A percentile compares a stretch with the other conserved stretches of the same genome.
Evolutionary conservation across 1,140 invertebrate genomes (phyloP).

Genomic region (Eurosta solidaginis): DNA sequence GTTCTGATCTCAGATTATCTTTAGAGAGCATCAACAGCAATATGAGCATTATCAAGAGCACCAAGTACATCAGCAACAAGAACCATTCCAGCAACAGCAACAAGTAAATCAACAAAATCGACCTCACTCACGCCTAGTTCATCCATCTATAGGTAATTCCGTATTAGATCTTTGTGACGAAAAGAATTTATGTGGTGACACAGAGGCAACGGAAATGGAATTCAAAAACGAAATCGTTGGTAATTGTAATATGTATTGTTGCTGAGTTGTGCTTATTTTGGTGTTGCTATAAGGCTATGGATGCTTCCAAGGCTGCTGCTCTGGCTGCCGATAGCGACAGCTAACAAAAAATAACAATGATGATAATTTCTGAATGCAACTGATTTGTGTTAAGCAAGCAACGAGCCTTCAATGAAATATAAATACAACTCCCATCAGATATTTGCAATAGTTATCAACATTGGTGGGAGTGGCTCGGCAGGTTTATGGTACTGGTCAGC

Average conservation of each 20-base stretch:
- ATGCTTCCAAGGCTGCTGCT: not conserved
- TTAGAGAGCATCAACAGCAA: slow-evolving; percentile 37
- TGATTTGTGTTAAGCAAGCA: slow-evolving; percentile 58
- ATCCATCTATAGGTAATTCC: not conserved
- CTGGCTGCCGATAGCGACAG: not conserved
- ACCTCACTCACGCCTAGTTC: not conserved
- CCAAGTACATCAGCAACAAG: slow-evolving; percentile 31
- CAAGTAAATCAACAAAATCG: not conserved
- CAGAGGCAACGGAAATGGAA: not conserved
- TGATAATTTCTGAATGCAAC: slow-evolving; percentile 48
- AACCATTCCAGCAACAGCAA: slow-evolving; percentile 12
- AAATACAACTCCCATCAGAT: not conserved
- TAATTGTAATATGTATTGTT: slow-evolving; percentile 31
- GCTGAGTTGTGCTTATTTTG: slow-evolving; percentile 17
- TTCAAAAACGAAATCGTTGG: slow-evolving; percentile 29
- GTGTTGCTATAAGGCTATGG: not conserved
- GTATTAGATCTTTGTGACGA: not conserved
- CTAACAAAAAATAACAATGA: not conserved
- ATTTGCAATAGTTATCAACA: not conserved
- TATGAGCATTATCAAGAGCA: slow-evolving; percentile 41
- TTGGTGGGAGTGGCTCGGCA: slow-evolving; percentile 39
- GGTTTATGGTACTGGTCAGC: slow-evolving; percentile 57
- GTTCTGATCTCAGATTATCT: slow-evolving; percentile 60
- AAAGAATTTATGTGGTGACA: not conserved
- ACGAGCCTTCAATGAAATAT: slow-evolving; percentile 36